phyloP scores from a whole-genome alignment of 2,888 invertebrate genomes.

The Latrodectus elegans region DNA sequence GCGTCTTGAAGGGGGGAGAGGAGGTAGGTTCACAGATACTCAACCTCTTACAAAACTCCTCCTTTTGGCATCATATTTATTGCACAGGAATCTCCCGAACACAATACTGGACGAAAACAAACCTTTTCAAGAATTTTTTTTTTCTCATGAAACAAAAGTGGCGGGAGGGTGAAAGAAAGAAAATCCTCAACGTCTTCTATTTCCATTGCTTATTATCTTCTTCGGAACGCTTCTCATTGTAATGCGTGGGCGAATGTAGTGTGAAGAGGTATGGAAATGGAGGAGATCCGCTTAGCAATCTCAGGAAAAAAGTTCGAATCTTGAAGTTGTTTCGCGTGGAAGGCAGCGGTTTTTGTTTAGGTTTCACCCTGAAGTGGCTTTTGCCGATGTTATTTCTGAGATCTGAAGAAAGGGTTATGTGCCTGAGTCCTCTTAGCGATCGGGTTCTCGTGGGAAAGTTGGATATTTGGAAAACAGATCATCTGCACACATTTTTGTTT shows the following conservation, averaged over 20 bases:
- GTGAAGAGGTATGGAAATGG: neutral
- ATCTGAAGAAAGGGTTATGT: neutral
- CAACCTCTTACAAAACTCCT: neutral
- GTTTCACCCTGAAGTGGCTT: neutral
- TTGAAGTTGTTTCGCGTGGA: neutral
- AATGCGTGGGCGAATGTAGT: neutral
- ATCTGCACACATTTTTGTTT: too few species aligned
- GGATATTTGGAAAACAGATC: neutral
- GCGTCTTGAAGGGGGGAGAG: too few species aligned
- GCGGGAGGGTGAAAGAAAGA: slow-evolving; percentile 6
- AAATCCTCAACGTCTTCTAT: slow-evolving; percentile 2
- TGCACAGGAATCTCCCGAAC: slow-evolving; percentile 19
- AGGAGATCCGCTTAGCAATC: neutral
- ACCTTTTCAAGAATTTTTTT: neutral
- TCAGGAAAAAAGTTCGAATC: neutral
- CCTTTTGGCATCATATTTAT: slow-evolving; percentile 18
- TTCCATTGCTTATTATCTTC: neutral
- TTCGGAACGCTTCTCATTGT: neutral
- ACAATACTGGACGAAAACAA: slow-evolving; percentile 24
- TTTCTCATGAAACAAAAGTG: neutral
- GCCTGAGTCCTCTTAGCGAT: neutral
- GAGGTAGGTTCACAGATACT: neutral
- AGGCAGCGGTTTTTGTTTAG: neutral
- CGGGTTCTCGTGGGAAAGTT: slow-evolving; percentile 7
- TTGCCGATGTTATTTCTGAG: neutral